Evolutionary conservation across 1,140 invertebrate genomes (phyloP), one percentile per base, ranked within the genome.

Genomic region (Sinonovacula constricta): DNA sequence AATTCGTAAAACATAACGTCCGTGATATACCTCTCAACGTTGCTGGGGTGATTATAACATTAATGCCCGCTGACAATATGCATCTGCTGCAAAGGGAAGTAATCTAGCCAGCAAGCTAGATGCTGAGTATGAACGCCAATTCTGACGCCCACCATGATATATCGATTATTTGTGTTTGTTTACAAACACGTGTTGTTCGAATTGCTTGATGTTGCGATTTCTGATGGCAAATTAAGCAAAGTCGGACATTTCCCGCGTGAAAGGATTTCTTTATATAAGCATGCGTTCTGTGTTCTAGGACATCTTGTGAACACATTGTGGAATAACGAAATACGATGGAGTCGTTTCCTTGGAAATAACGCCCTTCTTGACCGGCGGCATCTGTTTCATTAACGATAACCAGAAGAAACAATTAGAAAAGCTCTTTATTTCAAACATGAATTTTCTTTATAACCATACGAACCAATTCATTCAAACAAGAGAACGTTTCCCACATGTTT

Each of bases 311-410:
- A 98, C 95, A 57, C 96, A 92, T 65, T 93, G 92, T 0, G 97
- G 96, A 3, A 95, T 97, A 34, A 98, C 94, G 92, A 98, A 98
- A 87, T 98, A 98, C 49, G 95, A 96, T 0, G 97, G 97, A 0
- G 96, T 97, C 90, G 98, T 98, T 88, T 98, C 97, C 93, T 98
- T 96, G 0, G 97, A 98, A n/a, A 98, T 93, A 89, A 97, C 96
- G 0, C 95, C 94, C 82, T 94, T 93, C 26, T 95, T 91, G 1
- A 96, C 97, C 28, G 94, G 93, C 2, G 97, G 96, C 97, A 98
- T 98, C 87, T 94, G 94, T 28, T 94, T 93, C 80, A 95, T 95
- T 85, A 22, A 90, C n/a, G n/a, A n/a, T n/a, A n/a, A n/a, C n/a
- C n/a, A n/a, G n/a, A n/a, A n/a, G n/a, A n/a, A n/a, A n/a, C n/a